phyloP scores from a whole-genome alignment of 2,797 vertebrate species.

The Liparis tanakae region DNA sequence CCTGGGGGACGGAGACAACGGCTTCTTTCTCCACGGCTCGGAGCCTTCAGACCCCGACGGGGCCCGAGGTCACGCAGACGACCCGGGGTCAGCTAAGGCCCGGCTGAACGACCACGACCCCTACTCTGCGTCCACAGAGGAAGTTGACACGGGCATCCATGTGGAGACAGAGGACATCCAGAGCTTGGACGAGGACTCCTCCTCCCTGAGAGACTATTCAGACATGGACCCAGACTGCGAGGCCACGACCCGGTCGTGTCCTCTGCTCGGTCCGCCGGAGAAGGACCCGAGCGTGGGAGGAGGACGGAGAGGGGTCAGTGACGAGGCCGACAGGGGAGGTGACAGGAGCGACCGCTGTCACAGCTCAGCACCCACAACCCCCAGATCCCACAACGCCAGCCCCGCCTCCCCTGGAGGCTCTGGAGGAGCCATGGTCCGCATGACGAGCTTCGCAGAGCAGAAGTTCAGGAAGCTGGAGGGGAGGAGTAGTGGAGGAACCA shows the following conservation, averaged over 20 bases:
- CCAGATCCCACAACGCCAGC: conserved; percentile 89
- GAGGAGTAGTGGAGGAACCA: conserved; percentile 94
- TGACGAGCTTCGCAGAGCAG: conserved; percentile 99
- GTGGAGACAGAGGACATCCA: conserved; percentile 97
- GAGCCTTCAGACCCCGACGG: conserved; percentile 79
- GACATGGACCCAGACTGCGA: conserved; percentile 96
- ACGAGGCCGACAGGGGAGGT: conserved; percentile 24
- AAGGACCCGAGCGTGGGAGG: conserved; percentile 42
- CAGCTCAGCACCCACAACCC: conserved; percentile 83
- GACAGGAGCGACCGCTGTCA: conserved; percentile 84
- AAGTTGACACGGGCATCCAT: conserved; percentile 96
- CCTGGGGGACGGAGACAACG: conserved; percentile 83
- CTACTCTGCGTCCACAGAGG: conserved; percentile 88
- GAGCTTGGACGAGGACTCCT: conserved; percentile 95
- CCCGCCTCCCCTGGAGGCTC: conserved; percentile 87
- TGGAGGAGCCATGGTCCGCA: conserved; percentile 82
- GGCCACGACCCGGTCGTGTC: conserved; percentile 74
- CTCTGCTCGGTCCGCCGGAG: conserved; percentile 72
- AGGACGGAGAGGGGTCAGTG: conserved; percentile 33
- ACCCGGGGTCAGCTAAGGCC: conserved; percentile 73
- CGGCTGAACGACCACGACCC: conserved; percentile 82
- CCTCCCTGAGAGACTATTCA: conserved; percentile 95
- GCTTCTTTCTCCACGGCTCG: conserved; percentile 92
- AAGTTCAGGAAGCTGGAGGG: conserved; percentile 96
- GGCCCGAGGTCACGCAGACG: conserved; percentile 50